Evolutionary conservation across 2,113 vertebrate species (phyloP), one percentile per base, ranked within the genome.

Genomic region (Morone saxatilis): DNA sequence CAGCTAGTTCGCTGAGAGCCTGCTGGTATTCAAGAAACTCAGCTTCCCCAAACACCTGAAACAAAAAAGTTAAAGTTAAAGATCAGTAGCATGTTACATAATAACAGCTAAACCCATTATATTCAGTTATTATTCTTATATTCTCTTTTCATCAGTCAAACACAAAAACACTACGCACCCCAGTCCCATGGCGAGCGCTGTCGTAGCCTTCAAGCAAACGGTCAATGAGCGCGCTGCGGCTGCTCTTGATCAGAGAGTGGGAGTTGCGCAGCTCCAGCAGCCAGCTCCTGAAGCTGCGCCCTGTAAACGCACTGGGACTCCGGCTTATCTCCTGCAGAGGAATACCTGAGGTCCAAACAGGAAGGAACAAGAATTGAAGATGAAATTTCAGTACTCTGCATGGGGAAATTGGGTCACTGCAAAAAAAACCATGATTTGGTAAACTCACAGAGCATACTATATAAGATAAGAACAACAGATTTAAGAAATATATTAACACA

Each of bases 21-120:
- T 97, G 96, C 92, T 97, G 96, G 75, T 99, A 99, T 89, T 95
- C 96, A 48, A 97, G 92, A 85, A 97, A 98, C 19, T 99, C 98
- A 0, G 71, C 88, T 71, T 96, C 97, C 36, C 98, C 97, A 69
- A 99, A 99, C 6, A 96, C 95, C 98, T 98, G 93, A 69, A 86
- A 91, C n/a, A 71, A 41, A 82, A 14, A 5, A 69, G 77, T 20
- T 36, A 0, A 82, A 53, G 50, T 40, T 20, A 74, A 31, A 47
- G 61, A 60, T 70, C 62, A 59, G 22, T 25, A 17, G 8, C 20
- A 53, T 47, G 31, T 40, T 22, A 50, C 36, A 31, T 31, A 31
- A 31, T 31, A 72, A n/a, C 48, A 75, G 0, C 31, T 62, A 41
- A 48, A 54, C 31, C 5, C 0, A 16, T 47, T 19, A 41, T 22